Base-by-base conservation (phyloP, 30 jellyfish, hydroid and myxozoan genomes). In the Clytia hemisphaerica region DNA sequence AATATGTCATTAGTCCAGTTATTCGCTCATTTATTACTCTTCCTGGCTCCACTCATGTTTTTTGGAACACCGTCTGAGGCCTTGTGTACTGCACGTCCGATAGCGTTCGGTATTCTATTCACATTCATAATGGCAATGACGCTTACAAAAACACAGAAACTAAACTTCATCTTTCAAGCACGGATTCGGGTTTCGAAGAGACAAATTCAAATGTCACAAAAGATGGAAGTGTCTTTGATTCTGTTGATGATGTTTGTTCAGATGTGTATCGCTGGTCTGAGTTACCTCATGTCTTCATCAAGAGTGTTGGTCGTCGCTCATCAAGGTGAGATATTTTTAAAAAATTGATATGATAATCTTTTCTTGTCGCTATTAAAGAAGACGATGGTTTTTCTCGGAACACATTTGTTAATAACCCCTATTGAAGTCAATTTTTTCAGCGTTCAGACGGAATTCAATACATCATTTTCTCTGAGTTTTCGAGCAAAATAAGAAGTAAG, bases 101-200 rank as follows among this genome's bases (percentile, higher is more conserved):
- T 50, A 27, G 48, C 36, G 48, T 2, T 42, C 28, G 81, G 81
- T 42, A 50, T 69, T 2, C 36, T 69, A 22, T 48, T 69, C 40
- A 69, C 59, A 10, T 69, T 69, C 54, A 53, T 53, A 2, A 45
- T 69, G 48, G 69, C 81, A 6, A 50, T 69, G 26, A 45, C 67
- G 22, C 29, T 69, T 47, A 69, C 50, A 34, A 69, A 69, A 53
- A 69, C 81, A 33, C 81, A 69, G 30, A 69, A 69, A 18, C 76
- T 69, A 1, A 71, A 45, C 27, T 69, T 69, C 49, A 49, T 69
- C n/a, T 69, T 69, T 69, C 81, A 69, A 69, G 81, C 81, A 31
- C 73, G 50, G 32, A 69, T 69, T 15, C 73, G 78, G 16, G 55
- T 69, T n/a, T 44, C 81, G 19, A 49, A 55, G n/a, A 24, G 30